These are phyloP conservation scores for Apodemus agrarius DNA, from an alignment of 2,797 vertebrate genomes.

Conservation along the genomic window DNA sequence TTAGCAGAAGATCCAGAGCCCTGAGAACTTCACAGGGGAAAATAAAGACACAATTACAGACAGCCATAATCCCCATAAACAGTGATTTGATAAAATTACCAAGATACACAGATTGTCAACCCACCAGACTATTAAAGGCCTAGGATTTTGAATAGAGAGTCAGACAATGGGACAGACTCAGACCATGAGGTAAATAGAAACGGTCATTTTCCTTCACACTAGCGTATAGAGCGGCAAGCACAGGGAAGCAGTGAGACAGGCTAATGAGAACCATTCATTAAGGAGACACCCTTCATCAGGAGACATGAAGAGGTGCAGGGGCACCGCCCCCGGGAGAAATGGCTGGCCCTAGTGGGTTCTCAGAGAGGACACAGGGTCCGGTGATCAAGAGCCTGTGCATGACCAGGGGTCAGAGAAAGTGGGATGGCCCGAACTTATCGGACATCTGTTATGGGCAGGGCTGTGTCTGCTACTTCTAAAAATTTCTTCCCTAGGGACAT, in stretches of 20 bases:
- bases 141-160: slow-evolving; percentile 52
- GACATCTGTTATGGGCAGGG: rapidly evolving
- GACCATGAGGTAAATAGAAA: slow-evolving; percentile 80
- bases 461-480: background rate
- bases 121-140: slow-evolving; percentile 70
- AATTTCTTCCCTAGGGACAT: background rate
- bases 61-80: slow-evolving; percentile 81
- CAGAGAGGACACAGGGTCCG: background rate
- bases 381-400: background rate
- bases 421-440: no score
- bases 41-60: slow-evolving; percentile 63
- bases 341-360: rapidly evolving
- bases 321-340: rapidly evolving
- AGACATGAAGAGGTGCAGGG: background rate
- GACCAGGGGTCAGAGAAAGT: background rate
- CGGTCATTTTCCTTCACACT: slow-evolving; percentile 75
- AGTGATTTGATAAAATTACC: slow-evolving; percentile 75
- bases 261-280: slow-evolving; percentile 80
- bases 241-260: slow-evolving; percentile 67
- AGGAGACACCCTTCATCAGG: slow-evolving; percentile 55
- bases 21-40: slow-evolving; percentile 61
- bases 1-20: background rate
- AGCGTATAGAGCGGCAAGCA: slow-evolving; percentile 31
- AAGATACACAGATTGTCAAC: slow-evolving; percentile 46
- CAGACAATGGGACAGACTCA: slow-evolving; percentile 66